These are phyloP conservation scores for Folsomia manolachei DNA, from an alignment of 2,888 invertebrate genomes.

Conservation along the genomic window DNA sequence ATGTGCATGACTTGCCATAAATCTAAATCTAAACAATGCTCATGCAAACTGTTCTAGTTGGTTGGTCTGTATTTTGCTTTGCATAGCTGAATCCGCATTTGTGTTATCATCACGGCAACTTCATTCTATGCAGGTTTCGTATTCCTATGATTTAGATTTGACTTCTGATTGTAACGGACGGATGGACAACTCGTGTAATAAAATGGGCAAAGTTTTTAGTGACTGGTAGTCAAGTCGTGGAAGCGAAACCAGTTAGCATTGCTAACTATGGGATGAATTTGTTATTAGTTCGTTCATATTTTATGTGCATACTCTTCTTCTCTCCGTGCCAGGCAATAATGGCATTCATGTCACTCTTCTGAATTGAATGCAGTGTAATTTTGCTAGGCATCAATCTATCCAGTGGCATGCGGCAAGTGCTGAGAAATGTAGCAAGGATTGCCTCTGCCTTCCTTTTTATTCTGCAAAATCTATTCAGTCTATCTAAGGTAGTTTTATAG, in stretches of 20 bases:
- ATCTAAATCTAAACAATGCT: neutral
- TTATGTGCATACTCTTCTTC: neutral
- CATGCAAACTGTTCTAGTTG: no score
- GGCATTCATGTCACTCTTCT: neutral
- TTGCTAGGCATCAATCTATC: neutral
- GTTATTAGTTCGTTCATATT: neutral
- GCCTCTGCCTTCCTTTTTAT: no score
- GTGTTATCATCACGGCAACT: neutral
- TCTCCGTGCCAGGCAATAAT: neutral
- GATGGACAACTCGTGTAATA: neutral
- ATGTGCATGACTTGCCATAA: no score
- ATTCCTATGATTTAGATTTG: no score
- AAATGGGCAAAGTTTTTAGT: neutral
- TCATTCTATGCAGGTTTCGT: no score
- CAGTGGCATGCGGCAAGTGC: neutral
- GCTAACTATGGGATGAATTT: no score
- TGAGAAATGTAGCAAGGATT: no score
- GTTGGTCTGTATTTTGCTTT: no score
- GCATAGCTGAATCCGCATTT: neutral
- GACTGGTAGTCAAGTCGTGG: neutral
- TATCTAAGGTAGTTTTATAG: no score
- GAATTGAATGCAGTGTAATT: no score
- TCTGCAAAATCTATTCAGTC: no score
- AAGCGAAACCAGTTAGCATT: neutral
- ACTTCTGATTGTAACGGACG: neutral